Evolutionary conservation across 2,113 vertebrate genomes (phyloP), one percentile per base, ranked within the genome.

Genomic region (Crotalus tigris): DNA sequence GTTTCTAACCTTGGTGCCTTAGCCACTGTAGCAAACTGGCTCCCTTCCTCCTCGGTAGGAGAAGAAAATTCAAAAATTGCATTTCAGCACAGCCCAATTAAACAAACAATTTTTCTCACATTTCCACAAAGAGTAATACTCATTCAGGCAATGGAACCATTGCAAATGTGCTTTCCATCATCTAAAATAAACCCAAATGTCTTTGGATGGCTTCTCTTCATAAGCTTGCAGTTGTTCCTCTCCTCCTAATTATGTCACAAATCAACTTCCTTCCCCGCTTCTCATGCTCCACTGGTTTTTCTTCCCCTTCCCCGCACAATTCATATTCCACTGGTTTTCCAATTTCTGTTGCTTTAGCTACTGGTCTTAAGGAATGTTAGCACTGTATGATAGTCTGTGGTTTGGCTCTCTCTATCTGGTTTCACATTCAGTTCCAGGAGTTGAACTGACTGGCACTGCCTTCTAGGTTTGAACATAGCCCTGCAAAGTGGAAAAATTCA

Each of bases 401-500:
- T 89, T 96, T 97, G 96, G 96, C 96, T 95, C 96, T 94, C 81
- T 75, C 81, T 94, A 59, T 91, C 3, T 91, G 87, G 92, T 90
- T 92, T 96, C 94, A 89, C 0, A 29, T 95, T 95, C 92, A 91
- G 88, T 95, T 96, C 94, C 95, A 96, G 95, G 95, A 95, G 96
- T 92, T 95, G 92, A 96, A 92, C 92, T 95, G 95, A 96, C 95
- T 96, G 95, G 94, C 94, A 96, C 94, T 90, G 92, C 87, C 57
- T 91, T 93, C 93, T 91, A 69, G 86, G 55, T 94, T 96, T 95
- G 92, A 94, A 94, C 3, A 2, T 93, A 90, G 86, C 94, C 92
- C 93, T 94, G 90, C 85, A 95, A 96, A 96, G 95, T 94, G 96
- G 93, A 94, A 96, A 97, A 96, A 91, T n/a, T 92, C 95, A 94